phyloP scores from a whole-genome alignment of 2,113 vertebrate species.

The Xiphorhynchus elegans region DNA sequence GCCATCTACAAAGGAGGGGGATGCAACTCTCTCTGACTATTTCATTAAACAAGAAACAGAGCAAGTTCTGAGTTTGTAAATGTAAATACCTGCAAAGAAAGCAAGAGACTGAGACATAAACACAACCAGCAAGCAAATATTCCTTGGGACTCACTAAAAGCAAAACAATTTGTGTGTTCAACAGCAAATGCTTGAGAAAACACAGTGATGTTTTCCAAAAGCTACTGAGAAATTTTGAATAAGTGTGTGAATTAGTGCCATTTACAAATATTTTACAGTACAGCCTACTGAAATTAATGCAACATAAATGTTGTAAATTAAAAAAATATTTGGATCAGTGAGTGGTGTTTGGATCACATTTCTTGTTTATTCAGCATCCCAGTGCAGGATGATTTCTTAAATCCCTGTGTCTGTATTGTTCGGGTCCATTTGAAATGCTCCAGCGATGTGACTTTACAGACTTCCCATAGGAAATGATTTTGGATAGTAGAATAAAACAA shows the following conservation, averaged over 20 bases:
- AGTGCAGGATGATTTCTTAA: neutral
- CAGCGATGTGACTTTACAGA: neutral
- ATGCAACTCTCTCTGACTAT: neutral
- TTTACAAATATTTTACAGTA: neutral
- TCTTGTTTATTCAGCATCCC: neutral
- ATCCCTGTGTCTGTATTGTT: neutral
- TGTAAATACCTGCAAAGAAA: neutral
- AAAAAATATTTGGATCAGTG: neutral
- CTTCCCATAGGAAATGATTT: accelerated
- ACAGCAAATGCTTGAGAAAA: neutral
- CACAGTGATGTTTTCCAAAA: neutral
- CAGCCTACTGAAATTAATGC: neutral
- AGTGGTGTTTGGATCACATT: neutral
- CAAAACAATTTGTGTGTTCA: neutral
- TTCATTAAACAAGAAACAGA: neutral
- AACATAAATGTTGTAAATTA: neutral
- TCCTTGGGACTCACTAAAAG: neutral
- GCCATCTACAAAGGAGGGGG: neutral
- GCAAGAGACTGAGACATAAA: neutral
- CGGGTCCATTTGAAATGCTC: neutral
- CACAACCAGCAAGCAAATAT: neutral
- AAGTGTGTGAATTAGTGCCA: neutral
- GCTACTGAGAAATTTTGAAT: neutral
- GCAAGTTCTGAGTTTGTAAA: neutral
- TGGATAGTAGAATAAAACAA: neutral